Evolutionary conservation across 2,888 invertebrate genomes (phyloP).

Genomic region (Scotopteryx bipunctaria): DNA sequence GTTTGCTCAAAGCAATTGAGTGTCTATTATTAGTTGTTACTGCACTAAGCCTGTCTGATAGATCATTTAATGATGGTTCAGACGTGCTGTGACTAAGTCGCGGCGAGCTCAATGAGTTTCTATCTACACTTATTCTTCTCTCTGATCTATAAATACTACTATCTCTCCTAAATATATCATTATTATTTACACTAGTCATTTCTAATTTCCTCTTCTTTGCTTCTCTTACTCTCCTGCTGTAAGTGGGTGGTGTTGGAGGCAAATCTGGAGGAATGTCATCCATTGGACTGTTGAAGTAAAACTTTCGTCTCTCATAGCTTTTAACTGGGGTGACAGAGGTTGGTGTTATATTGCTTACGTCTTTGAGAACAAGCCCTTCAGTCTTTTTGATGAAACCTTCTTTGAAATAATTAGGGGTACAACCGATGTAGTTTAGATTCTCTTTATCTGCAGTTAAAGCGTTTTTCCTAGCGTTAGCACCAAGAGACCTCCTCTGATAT

Average conservation of each 20-base stretch:
- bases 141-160: conserved; percentile 71
- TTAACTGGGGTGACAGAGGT: conserved; percentile 69
- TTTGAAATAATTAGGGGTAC: conserved; percentile 84
- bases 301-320: conserved; percentile 61
- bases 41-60: conserved; percentile 66
- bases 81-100: conserved; percentile 70
- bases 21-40: conserved; percentile 56
- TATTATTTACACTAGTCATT: conserved; percentile 62
- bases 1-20: conserved; percentile 54
- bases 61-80: conserved; percentile 69
- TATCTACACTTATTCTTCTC: conserved; percentile 63
- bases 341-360: conserved; percentile 85
- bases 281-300: conserved; percentile 56
- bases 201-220: conserved; percentile 77
- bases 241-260: conserved; percentile 72
- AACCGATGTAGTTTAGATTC: conserved; percentile 77
- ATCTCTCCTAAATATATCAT: conserved; percentile 64
- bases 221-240: conserved; percentile 75
- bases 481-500: conserved; percentile 73
- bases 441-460: conserved; percentile 70
- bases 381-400: conserved; percentile 83
- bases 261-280: conserved; percentile 67
- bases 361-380: conserved; percentile 78
- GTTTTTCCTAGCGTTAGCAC: conserved; percentile 63
- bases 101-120: conserved; percentile 49